Evolutionary conservation across 2,888 invertebrate genomes (phyloP), one percentile per base, ranked within the genome.

Genomic region (Hetaerina titia): DNA sequence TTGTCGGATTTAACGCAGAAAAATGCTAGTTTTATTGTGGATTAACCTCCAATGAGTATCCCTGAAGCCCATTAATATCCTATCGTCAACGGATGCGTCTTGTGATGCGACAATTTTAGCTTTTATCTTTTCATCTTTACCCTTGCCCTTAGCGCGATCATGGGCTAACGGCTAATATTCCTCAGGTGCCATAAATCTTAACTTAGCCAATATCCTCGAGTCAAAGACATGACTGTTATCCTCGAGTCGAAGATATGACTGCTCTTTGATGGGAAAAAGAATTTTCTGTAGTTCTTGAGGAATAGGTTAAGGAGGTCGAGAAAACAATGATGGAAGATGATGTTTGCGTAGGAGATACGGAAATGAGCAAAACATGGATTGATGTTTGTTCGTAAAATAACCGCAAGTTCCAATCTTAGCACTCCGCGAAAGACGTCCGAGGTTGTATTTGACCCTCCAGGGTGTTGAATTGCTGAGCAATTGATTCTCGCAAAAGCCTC

Each of bases 341-440:
- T 31, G 25, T 31, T 0, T 4, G 81, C 81, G 22, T 7, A 19
- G 81, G 25, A 15, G 25, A 81, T 4, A 11, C 81, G 31, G 81
- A 31, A 81, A 81, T 31, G 31, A 31, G 25, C 81, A 13, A 81
- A 31, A 11, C 31, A 31, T 13, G n/a, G 69, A n/a, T 81, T 81
- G 81, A 81, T 11, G 31, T 81, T 81, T 25, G 81, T 81, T 9
- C 31, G 13, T 31, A 11, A 15, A 11, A 81, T 31, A 81, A 81
- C 81, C 81, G 31, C 81, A 31, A 81, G 31, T 31, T 13, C 81
- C 81, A 31, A 81, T 81, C 81, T 11, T 31, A 22, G 31, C 81
- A 81, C 81, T 31, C 81, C 81, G 25, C 81, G 81, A 81, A 81
- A 81, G 81, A 81, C 31, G 81, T 81, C 31, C 11, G 81, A 31